Evolutionary conservation across 2,888 invertebrate species (phyloP), one percentile per base, ranked within the genome.

Genomic region (Julus scanicus): DNA sequence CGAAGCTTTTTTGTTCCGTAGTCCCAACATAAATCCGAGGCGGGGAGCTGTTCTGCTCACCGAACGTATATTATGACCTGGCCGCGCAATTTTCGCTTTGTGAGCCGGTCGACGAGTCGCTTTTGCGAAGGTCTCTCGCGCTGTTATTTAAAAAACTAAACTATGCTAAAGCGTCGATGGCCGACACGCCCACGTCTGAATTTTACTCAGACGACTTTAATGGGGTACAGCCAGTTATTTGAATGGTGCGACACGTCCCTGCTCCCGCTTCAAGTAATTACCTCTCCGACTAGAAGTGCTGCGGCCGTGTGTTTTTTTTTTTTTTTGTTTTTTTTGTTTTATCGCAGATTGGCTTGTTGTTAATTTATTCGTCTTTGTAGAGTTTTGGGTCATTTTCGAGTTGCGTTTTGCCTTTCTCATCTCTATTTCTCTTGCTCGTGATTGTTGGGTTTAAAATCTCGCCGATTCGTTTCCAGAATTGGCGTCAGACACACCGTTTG

Each of bases 301-400:
- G 63, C 63, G 8, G 20, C 63, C 20, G 20, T 63, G 63, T 63
- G 29, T 29, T 29, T 29, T 29, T 29, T 29, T 29, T 29, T 29
- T 0, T 29, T 29, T 29, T 29, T 29, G 29, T 29, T 29, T 29
- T 63, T 63, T 63, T 44, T 63, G 20, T 63, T 63, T 63, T 63
- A 63, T 63, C 9, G 63, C 63, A 63, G 20, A 63, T 63, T n/a
- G 63, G 63, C 63, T 63, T 63, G 63, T 63, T 63, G 63, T 63
- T 63, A 63, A 63, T 63, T 63, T 63, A 63, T 63, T 63, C 63
- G 20, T 63, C n/a, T 63, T 63, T 63, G 63, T 63, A 63, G 63
- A 53, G 11, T 63, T 63, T 63, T n/a, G 63, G 63, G 63, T 20
- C 63, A 63, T 63, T 63, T 20, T 63, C 63, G n/a, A 63, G 63